Percentiles rank a stretch among this genome's conserved stretches.
phyloP scores from a whole-genome alignment of 2,888 invertebrate genomes.

The Lycaena phlaeas region DNA sequence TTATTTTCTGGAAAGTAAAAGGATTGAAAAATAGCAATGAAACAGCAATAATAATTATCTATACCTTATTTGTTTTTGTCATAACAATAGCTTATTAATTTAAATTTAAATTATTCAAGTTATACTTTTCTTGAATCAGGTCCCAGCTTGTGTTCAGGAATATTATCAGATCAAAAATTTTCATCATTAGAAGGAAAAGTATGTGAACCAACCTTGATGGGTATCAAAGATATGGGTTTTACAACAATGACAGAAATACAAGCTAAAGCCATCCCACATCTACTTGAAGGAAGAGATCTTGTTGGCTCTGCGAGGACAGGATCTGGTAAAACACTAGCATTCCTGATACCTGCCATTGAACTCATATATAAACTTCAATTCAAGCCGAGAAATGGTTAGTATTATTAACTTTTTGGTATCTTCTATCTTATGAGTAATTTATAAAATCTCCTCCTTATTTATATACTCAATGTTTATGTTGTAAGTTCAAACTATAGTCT shows the following conservation, averaged over 20 bases:
- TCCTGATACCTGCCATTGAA: slow-evolving; percentile 96
- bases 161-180: slow-evolving; percentile 74
- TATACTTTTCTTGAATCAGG: slow-evolving; percentile 40
- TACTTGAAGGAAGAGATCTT: slow-evolving; percentile 93
- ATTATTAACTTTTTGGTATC: neutral
- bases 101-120: too few species aligned
- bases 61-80: too few species aligned
- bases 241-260: slow-evolving; percentile 96
- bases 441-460: too few species aligned
- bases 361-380: slow-evolving; percentile 91
- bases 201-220: slow-evolving; percentile 88
- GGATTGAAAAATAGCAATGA: neutral
- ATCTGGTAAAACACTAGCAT: slow-evolving; percentile 96
- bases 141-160: slow-evolving; percentile 73
- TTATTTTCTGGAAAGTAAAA: neutral
- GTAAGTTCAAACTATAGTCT: too few species aligned
- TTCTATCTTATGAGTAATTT: too few species aligned
- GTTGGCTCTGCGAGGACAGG: slow-evolving; percentile 97
- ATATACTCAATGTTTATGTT: too few species aligned
- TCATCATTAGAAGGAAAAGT: slow-evolving; percentile 76
- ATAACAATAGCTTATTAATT: too few species aligned
- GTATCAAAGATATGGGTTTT: slow-evolving; percentile 93
- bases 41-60: neutral
- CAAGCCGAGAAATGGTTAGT: slow-evolving; percentile 90
- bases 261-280: slow-evolving; percentile 88